Conservation (phyloP, 2,113 vertebrate species). For the Labeo rohita region DNA sequence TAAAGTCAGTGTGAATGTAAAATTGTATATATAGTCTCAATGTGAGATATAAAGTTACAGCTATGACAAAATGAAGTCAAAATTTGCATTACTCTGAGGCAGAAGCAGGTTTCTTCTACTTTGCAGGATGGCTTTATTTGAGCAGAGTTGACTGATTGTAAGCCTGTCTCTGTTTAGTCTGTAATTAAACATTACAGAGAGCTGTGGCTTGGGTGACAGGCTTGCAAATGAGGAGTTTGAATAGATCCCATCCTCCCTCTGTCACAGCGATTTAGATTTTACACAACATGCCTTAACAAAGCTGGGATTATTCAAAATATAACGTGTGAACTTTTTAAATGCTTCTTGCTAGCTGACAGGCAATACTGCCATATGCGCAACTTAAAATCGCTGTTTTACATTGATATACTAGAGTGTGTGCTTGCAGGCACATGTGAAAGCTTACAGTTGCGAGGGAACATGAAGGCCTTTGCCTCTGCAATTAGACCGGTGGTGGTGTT, state of each 20-base stretch:
- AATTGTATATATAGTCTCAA: background rate
- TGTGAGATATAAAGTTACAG: background rate
- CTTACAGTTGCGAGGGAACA: constrained; percentile 31
- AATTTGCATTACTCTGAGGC: background rate
- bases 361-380: background rate
- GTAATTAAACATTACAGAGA: constrained; percentile 96
- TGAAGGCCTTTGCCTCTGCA: constrained; percentile 58
- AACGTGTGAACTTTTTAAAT: background rate
- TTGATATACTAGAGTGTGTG: background rate
- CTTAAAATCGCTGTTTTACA: constrained; percentile 9
- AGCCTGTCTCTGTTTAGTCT: constrained; percentile 86
- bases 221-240: constrained; percentile 89
- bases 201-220: constrained; percentile 71
- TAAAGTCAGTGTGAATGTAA: background rate
- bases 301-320: constrained; percentile 25
- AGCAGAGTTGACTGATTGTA: constrained; percentile 74
- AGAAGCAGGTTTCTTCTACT: constrained; percentile 57
- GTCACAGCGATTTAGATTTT: constrained; percentile 37
- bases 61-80: background rate
- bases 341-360: background rate
- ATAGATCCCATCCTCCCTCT: constrained; percentile 77
- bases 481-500: constrained; percentile 60
- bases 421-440: constrained; percentile 14
- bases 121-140: constrained; percentile 79
- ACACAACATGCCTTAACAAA: constrained; percentile 30